Percentiles rank a stretch among this genome's conserved stretches.
phyloP scores from a whole-genome alignment of 2,888 invertebrate species.

The Steinernema carpocapsae region DNA sequence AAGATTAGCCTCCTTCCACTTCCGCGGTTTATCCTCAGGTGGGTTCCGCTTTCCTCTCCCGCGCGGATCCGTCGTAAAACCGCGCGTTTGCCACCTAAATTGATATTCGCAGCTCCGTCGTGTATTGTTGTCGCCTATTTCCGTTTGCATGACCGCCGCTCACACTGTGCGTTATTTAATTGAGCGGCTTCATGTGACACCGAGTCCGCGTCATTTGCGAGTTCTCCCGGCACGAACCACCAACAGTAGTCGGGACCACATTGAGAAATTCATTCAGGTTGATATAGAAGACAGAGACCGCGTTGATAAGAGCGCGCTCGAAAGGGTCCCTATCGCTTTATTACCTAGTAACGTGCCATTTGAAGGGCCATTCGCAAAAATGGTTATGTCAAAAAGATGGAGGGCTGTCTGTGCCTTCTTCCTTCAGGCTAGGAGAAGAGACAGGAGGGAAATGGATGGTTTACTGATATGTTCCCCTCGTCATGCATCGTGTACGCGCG shows the following conservation, averaged over 20 bases:
- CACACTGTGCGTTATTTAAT: no score
- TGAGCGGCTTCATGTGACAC: no score
- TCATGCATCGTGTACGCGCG: background rate
- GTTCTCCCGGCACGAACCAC: no score
- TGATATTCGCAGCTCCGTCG: no score
- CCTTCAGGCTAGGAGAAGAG: background rate
- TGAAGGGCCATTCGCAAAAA: constrained; percentile 30
- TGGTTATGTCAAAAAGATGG: constrained; percentile 8
- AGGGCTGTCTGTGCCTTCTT: background rate
- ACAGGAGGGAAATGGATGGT: constrained; percentile 1
- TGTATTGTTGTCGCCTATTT: no score
- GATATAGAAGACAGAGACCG: background rate
- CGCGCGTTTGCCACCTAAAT: no score
- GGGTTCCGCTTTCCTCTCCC: no score
- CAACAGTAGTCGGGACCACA: background rate
- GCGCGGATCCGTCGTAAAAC: no score
- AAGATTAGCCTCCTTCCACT: no score
- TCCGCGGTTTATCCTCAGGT: no score
- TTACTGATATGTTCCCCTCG: constrained; percentile 2
- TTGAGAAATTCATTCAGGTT: background rate
- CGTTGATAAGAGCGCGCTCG: background rate
- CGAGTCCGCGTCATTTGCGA: no score
- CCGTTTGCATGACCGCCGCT: no score
- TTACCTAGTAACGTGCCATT: constrained; percentile 28
- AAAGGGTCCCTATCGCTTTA: constrained; percentile 2